A percentile compares a stretch with the other conserved stretches of the same genome.
Evolutionary conservation across 2,113 vertebrate species (phyloP).

Genomic region (Pelobates fuscus): DNA sequence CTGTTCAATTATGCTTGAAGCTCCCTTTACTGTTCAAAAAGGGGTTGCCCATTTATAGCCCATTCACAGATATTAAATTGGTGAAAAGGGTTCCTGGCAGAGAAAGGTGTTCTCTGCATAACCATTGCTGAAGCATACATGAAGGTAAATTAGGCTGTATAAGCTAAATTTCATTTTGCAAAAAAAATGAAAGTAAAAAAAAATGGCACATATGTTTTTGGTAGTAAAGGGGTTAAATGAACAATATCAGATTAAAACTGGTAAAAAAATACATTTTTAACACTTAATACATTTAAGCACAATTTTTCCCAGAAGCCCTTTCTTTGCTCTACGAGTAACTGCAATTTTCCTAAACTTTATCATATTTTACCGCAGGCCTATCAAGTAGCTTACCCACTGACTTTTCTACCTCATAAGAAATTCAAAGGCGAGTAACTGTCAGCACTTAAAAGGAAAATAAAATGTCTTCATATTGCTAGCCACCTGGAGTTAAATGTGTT

Average conservation of each 20-base stretch:
- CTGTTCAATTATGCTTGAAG: too few species aligned
- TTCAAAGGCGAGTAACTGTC: background rate
- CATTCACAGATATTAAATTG: too few species aligned
- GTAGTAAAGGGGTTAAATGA: conserved; percentile 18
- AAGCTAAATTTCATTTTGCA: too few species aligned
- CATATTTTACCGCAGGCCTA: conserved; percentile 2
- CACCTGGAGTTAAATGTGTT: background rate
- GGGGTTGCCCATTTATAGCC: too few species aligned
- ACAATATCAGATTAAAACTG: conserved; percentile 27
- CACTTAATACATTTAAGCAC: background rate
- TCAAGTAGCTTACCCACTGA: conserved; percentile 20
- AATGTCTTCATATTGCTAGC: background rate
- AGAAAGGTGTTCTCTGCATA: too few species aligned
- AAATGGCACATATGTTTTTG: too few species aligned
- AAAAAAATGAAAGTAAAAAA: too few species aligned
- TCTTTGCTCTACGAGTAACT: background rate
- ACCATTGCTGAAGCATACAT: too few species aligned
- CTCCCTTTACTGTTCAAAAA: too few species aligned
- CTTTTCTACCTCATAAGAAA: conserved; percentile 15
- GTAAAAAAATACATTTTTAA: conserved; percentile 21
- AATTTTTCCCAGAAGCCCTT: background rate
- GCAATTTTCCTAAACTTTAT: conserved; percentile 20
- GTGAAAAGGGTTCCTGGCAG: too few species aligned
- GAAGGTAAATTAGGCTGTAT: too few species aligned
- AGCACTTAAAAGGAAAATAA: conserved; percentile 14